Base-by-base conservation (phyloP, 1,140 invertebrate genomes). In the Leucophenga varia region DNA sequence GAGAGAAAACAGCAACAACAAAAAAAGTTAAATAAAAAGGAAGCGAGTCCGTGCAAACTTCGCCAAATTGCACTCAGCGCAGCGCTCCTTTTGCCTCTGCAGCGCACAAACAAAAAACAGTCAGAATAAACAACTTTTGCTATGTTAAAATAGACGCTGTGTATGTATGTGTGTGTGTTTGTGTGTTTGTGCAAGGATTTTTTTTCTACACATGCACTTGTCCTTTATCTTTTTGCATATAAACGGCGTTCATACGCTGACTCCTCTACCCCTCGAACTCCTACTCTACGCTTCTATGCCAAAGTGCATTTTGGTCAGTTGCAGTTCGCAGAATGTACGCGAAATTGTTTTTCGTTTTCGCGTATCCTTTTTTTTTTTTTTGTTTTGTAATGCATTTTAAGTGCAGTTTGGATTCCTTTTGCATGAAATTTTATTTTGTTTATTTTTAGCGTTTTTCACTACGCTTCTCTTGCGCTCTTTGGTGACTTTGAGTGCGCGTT, bases 141-240 rank as follows among this genome's bases (percentile, higher is more conserved):
- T 48, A 55, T 57, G 55, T 53, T 57, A 59, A 55, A 55, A 34
- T 55, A 53, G 25, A 37, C 17, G 12, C 35, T 8, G n/a, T n/a
- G n/a, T n/a, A n/a, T n/a, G n/a, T n/a, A n/a, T n/a, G n/a, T n/a
- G n/a, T n/a, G n/a, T n/a, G n/a, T n/a, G n/a, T n/a, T n/a, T n/a
- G n/a, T n/a, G n/a, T n/a, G n/a, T n/a, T n/a, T n/a, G n/a, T n/a
- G n/a, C n/a, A 13, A 37, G 6, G 18, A 25, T 10, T 25, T 25
- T 25, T 25, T 25, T 25, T 25, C 22, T 50, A 57, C 60, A 34
- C 13, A 64, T 64, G 58, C 59, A 61, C 63, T 65, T 65, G 56
- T 57, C 67, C 64, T 67, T 67, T 67, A 68, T 67, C 63, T 67
- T 67, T 67, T 67, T 67, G 63, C 51, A 55, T 52, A 68, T 67